Base-by-base conservation (phyloP, 53 echinoderm and acorn worm species). In the Zoroaster sp. region DNA sequence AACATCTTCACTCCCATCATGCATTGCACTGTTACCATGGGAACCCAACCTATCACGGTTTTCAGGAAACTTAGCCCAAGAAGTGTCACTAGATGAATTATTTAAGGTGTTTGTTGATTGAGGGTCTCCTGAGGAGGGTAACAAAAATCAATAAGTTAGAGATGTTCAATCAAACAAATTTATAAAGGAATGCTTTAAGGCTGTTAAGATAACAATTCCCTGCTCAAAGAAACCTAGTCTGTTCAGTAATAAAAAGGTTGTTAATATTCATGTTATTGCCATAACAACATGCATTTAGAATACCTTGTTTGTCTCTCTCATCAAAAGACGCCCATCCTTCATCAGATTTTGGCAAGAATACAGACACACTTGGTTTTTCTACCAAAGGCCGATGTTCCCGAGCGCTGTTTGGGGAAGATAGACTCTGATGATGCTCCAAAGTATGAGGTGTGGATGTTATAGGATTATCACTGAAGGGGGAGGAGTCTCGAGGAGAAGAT, bases 321-420 rank as follows among this genome's bases (percentile, higher is more conserved):
- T 59, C 94, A 82, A 94, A 92, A 0, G 90, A 89, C 15, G 94
- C 94, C 94, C 94, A 94, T 15, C 92, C 92, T n/a, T 88, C 92
- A 21, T 94, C 94, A 54, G 75, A 74, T 14, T 47, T 31, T 36
- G 89, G 73, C 40, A 78, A 41, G 17, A 81, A 80, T 35, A 44
- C 79, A 35, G 89, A 79, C 1, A 81, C 37, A 37, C 90, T 90
- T 15, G 89, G 92, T 54, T 92, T 90, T 30, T 94, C 94, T 45
- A 94, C 51, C 41, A 86, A 47, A 38, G 73, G 80, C 2, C 82
- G 71, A 37, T 43, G 72, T 52, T 81, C 52, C 53, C 63, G 35
- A 28, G 88, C 72, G 34, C 82, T 72, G 72, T 42, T 66, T 31
- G 81, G 55, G 40, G 89, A 74, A 0, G 92, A 92, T 43, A 94